phyloP scores from a whole-genome alignment of 2,113 vertebrate genomes.

The Odontophorus gujanensis region DNA sequence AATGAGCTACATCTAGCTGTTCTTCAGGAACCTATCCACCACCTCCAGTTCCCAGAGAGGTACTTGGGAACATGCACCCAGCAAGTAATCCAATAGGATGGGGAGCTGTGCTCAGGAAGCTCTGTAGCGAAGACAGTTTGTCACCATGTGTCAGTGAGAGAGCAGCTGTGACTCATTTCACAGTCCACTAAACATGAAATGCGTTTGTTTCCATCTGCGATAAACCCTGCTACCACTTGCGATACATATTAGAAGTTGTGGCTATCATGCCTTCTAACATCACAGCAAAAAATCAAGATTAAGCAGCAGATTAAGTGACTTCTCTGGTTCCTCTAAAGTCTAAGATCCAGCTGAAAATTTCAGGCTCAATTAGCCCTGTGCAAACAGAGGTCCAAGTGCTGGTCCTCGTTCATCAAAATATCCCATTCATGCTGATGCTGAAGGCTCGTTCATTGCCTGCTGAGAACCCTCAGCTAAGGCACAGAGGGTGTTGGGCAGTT shows the following conservation, averaged over 20 bases:
- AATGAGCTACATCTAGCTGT: not conserved
- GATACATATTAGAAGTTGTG: not conserved
- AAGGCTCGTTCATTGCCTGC: not conserved
- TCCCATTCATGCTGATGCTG: not conserved
- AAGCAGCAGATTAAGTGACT: not conserved
- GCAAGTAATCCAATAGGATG: not conserved
- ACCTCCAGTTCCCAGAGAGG: not conserved
- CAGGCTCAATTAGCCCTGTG: not conserved
- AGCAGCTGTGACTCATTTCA: constrained; percentile 50
- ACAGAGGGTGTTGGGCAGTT: not conserved
- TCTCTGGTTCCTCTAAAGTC: not conserved
- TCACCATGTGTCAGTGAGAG: not conserved
- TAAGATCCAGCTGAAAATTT: not conserved
- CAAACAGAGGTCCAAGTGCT: not conserved
- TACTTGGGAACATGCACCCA: fast-evolving
- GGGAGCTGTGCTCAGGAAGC: not conserved
- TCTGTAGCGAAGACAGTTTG: not conserved
- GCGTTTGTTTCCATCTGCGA: constrained; percentile 43
- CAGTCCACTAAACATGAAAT: constrained; percentile 50
- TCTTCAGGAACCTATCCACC: not conserved
- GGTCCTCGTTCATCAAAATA: not conserved
- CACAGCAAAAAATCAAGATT: constrained; percentile 13
- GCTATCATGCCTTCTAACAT: not conserved
- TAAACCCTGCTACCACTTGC: not conserved
- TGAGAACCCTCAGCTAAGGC: not conserved